These are phyloP conservation scores for Enhydra lutris DNA, from an alignment of 2,113 vertebrate species.

Conservation along the genomic window DNA sequence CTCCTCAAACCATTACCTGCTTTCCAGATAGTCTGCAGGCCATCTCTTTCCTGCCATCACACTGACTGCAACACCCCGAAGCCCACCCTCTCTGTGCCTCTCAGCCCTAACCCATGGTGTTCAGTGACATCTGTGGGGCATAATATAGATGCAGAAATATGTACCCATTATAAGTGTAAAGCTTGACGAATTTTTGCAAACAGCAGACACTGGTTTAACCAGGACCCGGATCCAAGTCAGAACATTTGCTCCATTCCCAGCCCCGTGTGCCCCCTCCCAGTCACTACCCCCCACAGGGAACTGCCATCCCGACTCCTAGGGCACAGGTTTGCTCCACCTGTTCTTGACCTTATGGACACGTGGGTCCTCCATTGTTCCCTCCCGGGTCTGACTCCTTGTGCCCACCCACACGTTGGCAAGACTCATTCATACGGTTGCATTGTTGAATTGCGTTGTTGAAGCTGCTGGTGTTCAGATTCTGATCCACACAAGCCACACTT, in stretches of 20 bases:
- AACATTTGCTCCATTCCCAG: neutral
- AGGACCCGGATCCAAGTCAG: neutral
- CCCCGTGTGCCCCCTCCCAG: neutral
- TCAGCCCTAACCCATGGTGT: neutral
- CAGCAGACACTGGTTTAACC: neutral
- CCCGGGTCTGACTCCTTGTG: neutral
- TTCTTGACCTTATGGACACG: neutral
- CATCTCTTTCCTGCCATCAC: neutral
- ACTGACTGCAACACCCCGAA: neutral
- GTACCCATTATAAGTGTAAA: neutral
- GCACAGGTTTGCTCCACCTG: neutral
- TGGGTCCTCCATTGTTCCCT: too few relatives aligned
- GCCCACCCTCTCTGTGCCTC: neutral
- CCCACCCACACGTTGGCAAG: rapidly evolving
- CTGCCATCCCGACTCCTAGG: too few relatives aligned
- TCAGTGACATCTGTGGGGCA: too few relatives aligned
- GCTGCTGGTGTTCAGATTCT: neutral
- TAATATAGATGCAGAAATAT: neutral
- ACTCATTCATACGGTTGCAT: neutral
- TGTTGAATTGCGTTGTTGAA: neutral
- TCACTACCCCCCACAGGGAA: neutral
- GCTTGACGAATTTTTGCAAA: neutral
- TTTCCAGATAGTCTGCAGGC: neutral
- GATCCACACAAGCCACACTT: neutral
- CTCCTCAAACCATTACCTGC: neutral